Percentiles rank a stretch among this genome's conserved stretches.
Conservation (phyloP, 2,888 invertebrate species). For the Gryllus longicercus region DNA sequence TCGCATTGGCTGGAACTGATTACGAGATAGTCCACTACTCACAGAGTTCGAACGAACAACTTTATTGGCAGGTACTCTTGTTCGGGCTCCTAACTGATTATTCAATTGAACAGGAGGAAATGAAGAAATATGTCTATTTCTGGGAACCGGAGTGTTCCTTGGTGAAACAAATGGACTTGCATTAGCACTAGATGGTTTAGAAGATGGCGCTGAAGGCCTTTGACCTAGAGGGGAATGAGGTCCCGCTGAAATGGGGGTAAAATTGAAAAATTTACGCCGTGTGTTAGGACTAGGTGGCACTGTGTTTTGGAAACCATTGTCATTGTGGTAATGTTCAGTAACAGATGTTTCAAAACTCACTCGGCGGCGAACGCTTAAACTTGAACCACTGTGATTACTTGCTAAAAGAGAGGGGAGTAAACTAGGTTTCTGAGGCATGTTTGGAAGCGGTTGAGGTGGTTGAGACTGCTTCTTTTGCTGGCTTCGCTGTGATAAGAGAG, state of each 20-base stretch:
- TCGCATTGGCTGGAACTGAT: conserved; percentile 22
- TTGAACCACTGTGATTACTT: conserved; percentile 4
- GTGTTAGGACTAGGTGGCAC: conserved; percentile 75
- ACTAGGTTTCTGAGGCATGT: conserved; percentile 41
- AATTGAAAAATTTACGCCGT: conserved; percentile 75
- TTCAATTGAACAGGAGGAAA: conserved; percentile 24
- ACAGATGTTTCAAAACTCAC: conserved; percentile 58
- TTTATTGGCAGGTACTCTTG: conserved; percentile 23
- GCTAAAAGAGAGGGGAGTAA: conserved; percentile 45
- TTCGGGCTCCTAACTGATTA: conserved; percentile 17
- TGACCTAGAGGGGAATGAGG: conserved; percentile 61
- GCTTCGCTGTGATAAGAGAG: conserved; percentile 31
- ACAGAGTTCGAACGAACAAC: conserved; percentile 34
- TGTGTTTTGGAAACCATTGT: conserved; percentile 39
- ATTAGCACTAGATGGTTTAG: conserved; percentile 63
- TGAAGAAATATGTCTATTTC: conserved; percentile 42
- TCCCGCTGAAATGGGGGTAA: conserved; percentile 82
- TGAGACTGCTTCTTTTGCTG: conserved; percentile 26
- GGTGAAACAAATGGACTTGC: conserved; percentile 82
- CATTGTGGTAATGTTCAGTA: conserved; percentile 29
- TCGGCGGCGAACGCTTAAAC: conserved; percentile 47
- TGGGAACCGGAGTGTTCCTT: conserved; percentile 67
- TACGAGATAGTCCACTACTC: conserved; percentile 24
- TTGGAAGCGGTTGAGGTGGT: background rate
- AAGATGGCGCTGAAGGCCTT: conserved; percentile 48